Percentiles rank a stretch among this genome's conserved stretches.
These are phyloP conservation scores for Myrmecobius fasciatus DNA, from an alignment of 2,113 vertebrate genomes.

Conservation along the genomic window DNA sequence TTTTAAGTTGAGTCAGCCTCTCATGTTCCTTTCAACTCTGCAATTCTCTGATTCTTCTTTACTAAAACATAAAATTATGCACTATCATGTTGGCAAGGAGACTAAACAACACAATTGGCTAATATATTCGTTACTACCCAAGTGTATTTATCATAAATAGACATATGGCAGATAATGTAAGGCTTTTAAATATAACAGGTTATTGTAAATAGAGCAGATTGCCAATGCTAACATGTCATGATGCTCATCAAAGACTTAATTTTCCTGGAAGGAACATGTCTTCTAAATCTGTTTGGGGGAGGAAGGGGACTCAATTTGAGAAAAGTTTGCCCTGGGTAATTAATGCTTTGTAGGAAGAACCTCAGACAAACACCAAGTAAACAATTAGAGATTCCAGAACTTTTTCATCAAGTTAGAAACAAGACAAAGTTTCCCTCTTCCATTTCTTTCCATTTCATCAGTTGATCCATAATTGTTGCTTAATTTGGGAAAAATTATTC, in stretches of 20 bases:
- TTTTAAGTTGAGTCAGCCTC: not conserved
- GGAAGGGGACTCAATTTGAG: not conserved
- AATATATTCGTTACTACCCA: conserved; percentile 23
- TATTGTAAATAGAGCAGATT: conserved; percentile 12
- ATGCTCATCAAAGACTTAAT: not conserved
- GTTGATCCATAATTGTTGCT: not conserved
- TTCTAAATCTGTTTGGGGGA: conserved; percentile 19
- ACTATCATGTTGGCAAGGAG: conserved; percentile 51
- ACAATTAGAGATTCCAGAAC: conserved; percentile 15
- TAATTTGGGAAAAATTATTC: not conserved
- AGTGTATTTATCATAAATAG: conserved; percentile 8
- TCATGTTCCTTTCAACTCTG: not conserved
- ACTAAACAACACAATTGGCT: conserved; percentile 11
- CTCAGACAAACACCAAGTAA: conserved; percentile 13
- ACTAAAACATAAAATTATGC: conserved; percentile 46
- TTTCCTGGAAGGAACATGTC: conserved; percentile 12
- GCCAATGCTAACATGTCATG: not conserved
- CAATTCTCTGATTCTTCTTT: conserved; percentile 29
- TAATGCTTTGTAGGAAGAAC: not conserved
- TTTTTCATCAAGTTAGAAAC: conserved; percentile 24
- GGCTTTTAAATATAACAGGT: conserved; percentile 9
- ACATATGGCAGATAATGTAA: conserved; percentile 4
- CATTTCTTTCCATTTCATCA: not conserved
- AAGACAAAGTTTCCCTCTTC: not conserved
- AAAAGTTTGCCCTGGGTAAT: not conserved